Evolutionary conservation across 2,113 vertebrate genomes (phyloP).

Genomic region (Labeo catla): DNA sequence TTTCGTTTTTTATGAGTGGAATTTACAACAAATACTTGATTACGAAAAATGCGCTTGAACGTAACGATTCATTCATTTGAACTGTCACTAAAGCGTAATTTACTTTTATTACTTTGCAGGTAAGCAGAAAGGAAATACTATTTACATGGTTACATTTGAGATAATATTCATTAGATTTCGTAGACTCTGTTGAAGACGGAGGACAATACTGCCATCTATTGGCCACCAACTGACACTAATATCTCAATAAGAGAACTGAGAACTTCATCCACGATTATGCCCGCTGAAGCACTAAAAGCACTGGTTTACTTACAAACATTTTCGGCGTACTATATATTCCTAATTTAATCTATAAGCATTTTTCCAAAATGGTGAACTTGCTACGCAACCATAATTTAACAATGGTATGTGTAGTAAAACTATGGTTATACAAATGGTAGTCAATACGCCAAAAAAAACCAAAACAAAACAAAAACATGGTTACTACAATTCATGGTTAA

Average conservation of each 20-base stretch:
- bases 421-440: too few species aligned
- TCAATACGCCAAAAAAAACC: too few species aligned
- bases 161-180: neutral
- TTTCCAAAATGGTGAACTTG: neutral
- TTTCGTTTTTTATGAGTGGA: neutral
- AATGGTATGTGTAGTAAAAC: too few species aligned
- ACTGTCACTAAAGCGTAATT: neutral
- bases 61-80: neutral
- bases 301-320: neutral
- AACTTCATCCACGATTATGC: neutral
- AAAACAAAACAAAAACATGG: too few species aligned
- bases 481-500: too few species aligned
- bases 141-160: neutral
- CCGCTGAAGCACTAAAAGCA: neutral
- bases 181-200: neutral
- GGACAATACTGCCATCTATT: slow-evolving; percentile 24
- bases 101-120: neutral
- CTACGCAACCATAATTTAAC: too few species aligned
- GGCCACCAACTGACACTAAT: neutral
- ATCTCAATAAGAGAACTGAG: neutral
- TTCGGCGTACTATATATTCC: neutral
- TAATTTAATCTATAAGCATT: neutral
- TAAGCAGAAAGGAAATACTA: neutral
- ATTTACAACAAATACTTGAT: neutral
- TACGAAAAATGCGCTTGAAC: neutral